Percentiles rank a stretch among this genome's conserved stretches.
Conservation (phyloP, 2,797 vertebrate species). For the Cuniculus paca region DNA sequence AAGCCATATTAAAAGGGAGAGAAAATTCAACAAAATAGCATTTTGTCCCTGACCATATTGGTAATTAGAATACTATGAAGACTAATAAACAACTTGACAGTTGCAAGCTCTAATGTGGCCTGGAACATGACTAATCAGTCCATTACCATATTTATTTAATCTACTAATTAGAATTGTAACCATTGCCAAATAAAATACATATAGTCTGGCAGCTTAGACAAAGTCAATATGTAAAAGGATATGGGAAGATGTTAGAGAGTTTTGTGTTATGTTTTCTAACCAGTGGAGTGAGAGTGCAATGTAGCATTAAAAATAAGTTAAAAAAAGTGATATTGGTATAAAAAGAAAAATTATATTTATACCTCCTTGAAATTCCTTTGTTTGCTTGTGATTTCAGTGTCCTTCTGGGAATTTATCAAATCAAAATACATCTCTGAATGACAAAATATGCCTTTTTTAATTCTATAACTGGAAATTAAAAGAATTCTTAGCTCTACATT, state of each 20-base stretch:
- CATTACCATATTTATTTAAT: conserved; percentile 43
- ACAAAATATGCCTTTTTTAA: conserved; percentile 1
- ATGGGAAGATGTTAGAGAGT: background rate
- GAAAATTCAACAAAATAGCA: conserved; percentile 64
- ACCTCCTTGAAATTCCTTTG: conserved; percentile 66
- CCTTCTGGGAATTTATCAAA: conserved; percentile 57
- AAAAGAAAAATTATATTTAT: conserved; percentile 47
- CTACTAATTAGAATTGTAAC: conserved; percentile 40
- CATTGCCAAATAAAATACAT: conserved; percentile 44
- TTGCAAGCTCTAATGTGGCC: conserved; percentile 9
- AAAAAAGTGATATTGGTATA: conserved; percentile 31
- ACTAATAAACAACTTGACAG: conserved; percentile 59
- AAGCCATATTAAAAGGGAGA: conserved; percentile 70
- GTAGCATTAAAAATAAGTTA: conserved; percentile 48
- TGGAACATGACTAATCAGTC: background rate
- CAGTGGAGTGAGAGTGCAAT: conserved; percentile 37
- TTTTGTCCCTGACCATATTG: conserved; percentile 66
- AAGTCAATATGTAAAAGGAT: background rate
- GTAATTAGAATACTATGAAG: conserved; percentile 74
- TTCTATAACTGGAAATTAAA: conserved; percentile 47
- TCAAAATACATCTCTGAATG: conserved; percentile 31
- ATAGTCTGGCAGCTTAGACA: background rate
- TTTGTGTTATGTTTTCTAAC: conserved; percentile 48
- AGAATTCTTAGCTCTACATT: conserved; percentile 46
- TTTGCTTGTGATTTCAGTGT: conserved; percentile 47